Percentiles rank a stretch among this genome's conserved stretches.
phyloP scores from a whole-genome alignment of 2,888 invertebrate genomes.

The Alloplasta piceator region DNA sequence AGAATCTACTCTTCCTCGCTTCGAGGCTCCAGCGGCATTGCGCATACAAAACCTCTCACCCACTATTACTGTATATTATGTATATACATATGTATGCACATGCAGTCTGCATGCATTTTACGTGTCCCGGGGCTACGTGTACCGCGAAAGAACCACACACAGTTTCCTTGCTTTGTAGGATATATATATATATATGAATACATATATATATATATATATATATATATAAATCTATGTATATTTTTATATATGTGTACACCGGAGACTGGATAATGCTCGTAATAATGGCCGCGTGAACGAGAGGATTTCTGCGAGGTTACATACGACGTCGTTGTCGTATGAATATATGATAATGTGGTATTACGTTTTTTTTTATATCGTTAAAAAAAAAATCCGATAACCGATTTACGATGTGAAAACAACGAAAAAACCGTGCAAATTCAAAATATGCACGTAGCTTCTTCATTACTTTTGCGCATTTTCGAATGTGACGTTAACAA shows the following conservation, averaged over 20 bases:
- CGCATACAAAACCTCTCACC: slow-evolving; percentile 38
- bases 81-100: slow-evolving; percentile 25
- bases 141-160: slow-evolving; percentile 69
- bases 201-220: slow-evolving; percentile 8
- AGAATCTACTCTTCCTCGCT: slow-evolving; percentile 57
- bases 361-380: background rate
- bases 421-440: no score
- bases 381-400: background rate
- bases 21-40: slow-evolving; percentile 48
- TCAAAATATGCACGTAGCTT: no score
- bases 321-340: slow-evolving; percentile 62
- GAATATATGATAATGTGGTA: slow-evolving; percentile 61
- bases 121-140: slow-evolving; percentile 69
- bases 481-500: no score
- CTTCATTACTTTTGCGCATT: no score
- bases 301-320: slow-evolving; percentile 39
- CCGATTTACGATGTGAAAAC: background rate
- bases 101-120: slow-evolving; percentile 56
- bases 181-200: slow-evolving; percentile 18
- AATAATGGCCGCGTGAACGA: slow-evolving; percentile 67
- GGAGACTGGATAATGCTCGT: slow-evolving; percentile 52
- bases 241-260: slow-evolving; percentile 2
- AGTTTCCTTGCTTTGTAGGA: slow-evolving; percentile 16
- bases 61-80: slow-evolving; percentile 30
- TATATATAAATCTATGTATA: slow-evolving; percentile 6